Percentiles rank a stretch among this genome's conserved stretches.
Evolutionary conservation across 2,888 invertebrate genomes (phyloP).

Genomic region (Zaprionus obscuricornis): DNA sequence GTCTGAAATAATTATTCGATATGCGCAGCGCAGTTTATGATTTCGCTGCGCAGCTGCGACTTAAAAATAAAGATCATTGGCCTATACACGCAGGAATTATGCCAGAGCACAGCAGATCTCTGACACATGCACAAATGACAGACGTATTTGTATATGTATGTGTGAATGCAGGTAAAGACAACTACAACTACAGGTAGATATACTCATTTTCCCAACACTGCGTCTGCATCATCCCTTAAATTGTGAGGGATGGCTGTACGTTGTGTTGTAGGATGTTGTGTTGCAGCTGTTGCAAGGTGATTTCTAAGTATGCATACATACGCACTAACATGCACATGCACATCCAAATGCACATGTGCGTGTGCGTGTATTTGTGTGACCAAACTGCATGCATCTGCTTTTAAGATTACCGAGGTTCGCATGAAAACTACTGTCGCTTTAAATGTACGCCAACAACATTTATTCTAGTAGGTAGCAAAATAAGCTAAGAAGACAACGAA

Average conservation of each 20-base stretch:
- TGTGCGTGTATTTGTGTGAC: constrained; percentile 15
- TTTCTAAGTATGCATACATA: constrained; percentile 48
- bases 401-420: constrained; percentile 29
- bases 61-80: constrained; percentile 64
- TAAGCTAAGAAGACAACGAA: no score
- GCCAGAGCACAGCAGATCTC: constrained; percentile 58
- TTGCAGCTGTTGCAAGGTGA: constrained; percentile 80
- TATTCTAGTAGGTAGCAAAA: no score
- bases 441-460: no score
- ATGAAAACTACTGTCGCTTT: constrained; percentile 14
- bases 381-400: constrained; percentile 48
- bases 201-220: constrained; percentile 36
- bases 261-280: constrained; percentile 45
- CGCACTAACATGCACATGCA: constrained; percentile 8
- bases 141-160: constrained; percentile 8
- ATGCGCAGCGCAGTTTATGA: constrained; percentile 52
- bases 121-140: constrained; percentile 19
- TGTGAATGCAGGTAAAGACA: constrained; percentile 39
- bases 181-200: constrained; percentile 66
- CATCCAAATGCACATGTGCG: constrained; percentile 5
- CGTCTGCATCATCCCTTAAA: constrained; percentile 53
- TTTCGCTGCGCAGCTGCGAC: constrained; percentile 52
- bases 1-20: constrained; percentile 48
- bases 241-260: constrained; percentile 58
- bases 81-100: constrained; percentile 65